Evolutionary conservation across 2,113 vertebrate species (phyloP), one percentile per base, ranked within the genome.

Genomic region (Agelaius tricolor): DNA sequence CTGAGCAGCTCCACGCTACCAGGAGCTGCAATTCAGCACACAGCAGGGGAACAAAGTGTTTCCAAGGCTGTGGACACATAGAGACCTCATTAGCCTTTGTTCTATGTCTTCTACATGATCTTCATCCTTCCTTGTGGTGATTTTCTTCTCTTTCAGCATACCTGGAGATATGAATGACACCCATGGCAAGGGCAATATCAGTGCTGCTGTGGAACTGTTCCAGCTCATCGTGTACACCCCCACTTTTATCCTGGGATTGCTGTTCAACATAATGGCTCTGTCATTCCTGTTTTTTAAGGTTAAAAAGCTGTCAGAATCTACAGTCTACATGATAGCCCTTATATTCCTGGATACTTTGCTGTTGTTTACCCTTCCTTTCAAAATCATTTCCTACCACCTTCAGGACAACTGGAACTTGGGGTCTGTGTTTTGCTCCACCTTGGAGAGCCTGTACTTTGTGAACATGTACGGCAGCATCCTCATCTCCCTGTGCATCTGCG

Each of bases 381-480:
- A 98, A 94, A 98, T 98, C 0, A 54, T 97, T 61, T 98, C 98
- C 77, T 98, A 98, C 51, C 30, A 75, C 14, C 39, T 17, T 15
- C 20, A 35, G 41, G 23, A 58, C 10, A 10, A 26, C 0, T 98
- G 98, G 98, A 73, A n/a, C 2, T 76, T 98, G 19, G 97, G 97
- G 4, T 28, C 57, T 12, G 31, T 21, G 24, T 97, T 98, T 95
- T 98, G 98, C 72, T 97, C 94, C 15, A 93, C 91, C 55, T 84
- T 98, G 90, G 98, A 98, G 78, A 98, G 97, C 23, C 95, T 98
- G 74, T 97, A 98, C 55, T 98, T 98, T 62, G 96, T 98, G 22
- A 98, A 98, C 87, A 98, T 98, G 93, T 98, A 98, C 0, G 98
- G 98, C 35, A 98, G 98, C 82, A 98, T 98, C 74, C 90, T 98